A percentile compares a stretch with the other conserved stretches of the same genome.
These are phyloP conservation scores for Crossocerus cetratus DNA, from an alignment of 2,888 invertebrate genomes.

Conservation along the genomic window DNA sequence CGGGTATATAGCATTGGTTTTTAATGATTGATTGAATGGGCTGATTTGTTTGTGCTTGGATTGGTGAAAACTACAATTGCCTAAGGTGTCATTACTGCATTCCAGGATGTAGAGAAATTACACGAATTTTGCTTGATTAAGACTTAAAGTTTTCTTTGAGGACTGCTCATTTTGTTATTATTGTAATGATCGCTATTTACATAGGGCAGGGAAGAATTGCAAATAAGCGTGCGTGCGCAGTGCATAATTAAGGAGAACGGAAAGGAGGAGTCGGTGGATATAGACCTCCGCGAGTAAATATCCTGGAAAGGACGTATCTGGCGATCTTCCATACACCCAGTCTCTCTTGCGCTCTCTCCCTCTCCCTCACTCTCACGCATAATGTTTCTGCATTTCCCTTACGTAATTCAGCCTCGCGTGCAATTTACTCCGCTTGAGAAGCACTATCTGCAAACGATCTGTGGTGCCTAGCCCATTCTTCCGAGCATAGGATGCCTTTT, in stretches of 20 bases:
- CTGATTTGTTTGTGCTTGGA: no score
- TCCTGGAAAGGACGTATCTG: not conserved
- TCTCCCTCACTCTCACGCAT: slow-evolving; percentile 26
- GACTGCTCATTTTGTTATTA: no score
- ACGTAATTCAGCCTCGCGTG: slow-evolving; percentile 31
- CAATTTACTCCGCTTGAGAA: slow-evolving; percentile 32
- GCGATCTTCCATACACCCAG: not conserved
- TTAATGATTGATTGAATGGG: no score
- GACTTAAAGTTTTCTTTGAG: no score
- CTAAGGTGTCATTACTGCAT: no score
- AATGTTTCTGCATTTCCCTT: slow-evolving; percentile 22
- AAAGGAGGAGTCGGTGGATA: not conserved
- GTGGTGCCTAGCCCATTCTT: slow-evolving; percentile 9
- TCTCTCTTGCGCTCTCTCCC: slow-evolving; percentile 12
- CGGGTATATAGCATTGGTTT: no score
- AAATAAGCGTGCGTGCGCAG: not conserved
- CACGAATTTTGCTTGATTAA: no score
- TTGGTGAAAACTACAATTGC: no score
- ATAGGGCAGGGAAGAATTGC: not conserved
- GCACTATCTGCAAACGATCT: slow-evolving; percentile 31
- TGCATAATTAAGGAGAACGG: slow-evolving; percentile 1
- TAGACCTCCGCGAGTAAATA: not conserved
- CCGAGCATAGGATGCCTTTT: slow-evolving; percentile 12
- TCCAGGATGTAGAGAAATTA: no score
- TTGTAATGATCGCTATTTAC: no score